Percentiles rank a stretch among this genome's conserved stretches.
Evolutionary conservation across 1,140 invertebrate genomes (phyloP).

Genomic region (Penaeus indicus): DNA sequence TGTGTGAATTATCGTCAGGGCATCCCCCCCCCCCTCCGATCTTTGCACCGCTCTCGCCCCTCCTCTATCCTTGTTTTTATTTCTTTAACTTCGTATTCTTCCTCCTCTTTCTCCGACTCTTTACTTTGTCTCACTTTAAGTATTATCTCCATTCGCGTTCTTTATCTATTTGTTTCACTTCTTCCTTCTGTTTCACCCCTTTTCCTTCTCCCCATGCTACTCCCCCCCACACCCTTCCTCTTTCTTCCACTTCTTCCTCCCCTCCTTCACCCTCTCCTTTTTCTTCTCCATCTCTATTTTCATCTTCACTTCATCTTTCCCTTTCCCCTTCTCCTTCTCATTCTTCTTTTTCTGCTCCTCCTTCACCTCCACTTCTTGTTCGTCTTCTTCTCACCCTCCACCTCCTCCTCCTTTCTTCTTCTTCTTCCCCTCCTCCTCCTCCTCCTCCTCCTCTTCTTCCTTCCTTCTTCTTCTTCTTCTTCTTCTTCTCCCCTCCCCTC

Average conservation of each 20-base stretch:
- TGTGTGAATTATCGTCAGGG: too few species aligned
- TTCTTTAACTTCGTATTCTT: neutral
- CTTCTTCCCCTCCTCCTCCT: neutral
- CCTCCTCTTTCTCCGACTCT: too few species aligned
- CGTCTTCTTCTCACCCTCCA: neutral
- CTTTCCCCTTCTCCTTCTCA: neutral
- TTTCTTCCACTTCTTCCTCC: neutral
- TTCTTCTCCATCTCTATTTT: neutral
- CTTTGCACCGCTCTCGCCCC: neutral
- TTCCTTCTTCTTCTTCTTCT: neutral
- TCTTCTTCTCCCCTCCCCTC: neutral
- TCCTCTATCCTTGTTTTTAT: neutral
- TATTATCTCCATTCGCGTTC: neutral
- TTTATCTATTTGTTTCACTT: neutral
- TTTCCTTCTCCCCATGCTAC: neutral
- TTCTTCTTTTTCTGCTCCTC: neutral
- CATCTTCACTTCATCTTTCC: neutral
- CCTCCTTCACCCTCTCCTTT: neutral
- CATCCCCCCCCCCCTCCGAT: too few species aligned
- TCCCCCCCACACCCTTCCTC: neutral
- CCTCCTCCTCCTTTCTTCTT: neutral
- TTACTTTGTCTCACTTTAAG: too few species aligned
- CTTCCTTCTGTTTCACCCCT: neutral
- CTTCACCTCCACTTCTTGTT: neutral
- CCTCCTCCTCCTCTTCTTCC: neutral